Conservation (phyloP, 2,113 vertebrate genomes). For the Amazona guildingii region DNA sequence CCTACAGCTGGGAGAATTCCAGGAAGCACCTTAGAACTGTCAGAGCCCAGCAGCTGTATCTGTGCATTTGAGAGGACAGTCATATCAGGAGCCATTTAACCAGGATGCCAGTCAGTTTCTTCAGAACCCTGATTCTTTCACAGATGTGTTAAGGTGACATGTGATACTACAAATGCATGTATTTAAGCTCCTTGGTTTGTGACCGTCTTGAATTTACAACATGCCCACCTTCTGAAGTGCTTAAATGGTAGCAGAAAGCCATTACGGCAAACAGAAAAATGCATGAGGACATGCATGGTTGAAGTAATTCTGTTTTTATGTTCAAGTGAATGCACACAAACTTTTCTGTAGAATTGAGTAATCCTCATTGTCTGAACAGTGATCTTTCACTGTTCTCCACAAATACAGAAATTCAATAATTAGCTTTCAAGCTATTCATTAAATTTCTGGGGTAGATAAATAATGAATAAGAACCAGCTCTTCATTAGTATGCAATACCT, state of each 20-base stretch:
- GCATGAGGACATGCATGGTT: background rate
- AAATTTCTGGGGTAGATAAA: constrained; percentile 19
- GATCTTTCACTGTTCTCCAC: background rate
- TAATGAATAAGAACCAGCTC: constrained; percentile 10
- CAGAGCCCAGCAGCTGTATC: background rate
- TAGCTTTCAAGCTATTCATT: constrained; percentile 26
- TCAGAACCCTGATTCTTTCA: background rate
- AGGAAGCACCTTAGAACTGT: background rate
- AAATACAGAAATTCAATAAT: constrained; percentile 27
- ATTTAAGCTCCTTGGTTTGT: background rate
- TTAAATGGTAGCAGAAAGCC: background rate
- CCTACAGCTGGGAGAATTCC: background rate
- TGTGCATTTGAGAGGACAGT: background rate
- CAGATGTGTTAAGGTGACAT: background rate
- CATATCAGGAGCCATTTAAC: background rate
- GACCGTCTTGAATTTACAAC: background rate
- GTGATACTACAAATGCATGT: background rate
- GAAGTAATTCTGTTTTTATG: background rate
- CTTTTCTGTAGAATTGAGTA: background rate
- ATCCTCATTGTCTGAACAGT: background rate
- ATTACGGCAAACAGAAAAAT: background rate
- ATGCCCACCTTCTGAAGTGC: background rate
- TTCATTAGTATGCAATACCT: constrained; percentile 55
- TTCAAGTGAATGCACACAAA: background rate
- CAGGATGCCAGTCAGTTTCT: background rate